Evolutionary conservation across 2,797 vertebrate genomes (phyloP).

Genomic region (Periparus ater): DNA sequence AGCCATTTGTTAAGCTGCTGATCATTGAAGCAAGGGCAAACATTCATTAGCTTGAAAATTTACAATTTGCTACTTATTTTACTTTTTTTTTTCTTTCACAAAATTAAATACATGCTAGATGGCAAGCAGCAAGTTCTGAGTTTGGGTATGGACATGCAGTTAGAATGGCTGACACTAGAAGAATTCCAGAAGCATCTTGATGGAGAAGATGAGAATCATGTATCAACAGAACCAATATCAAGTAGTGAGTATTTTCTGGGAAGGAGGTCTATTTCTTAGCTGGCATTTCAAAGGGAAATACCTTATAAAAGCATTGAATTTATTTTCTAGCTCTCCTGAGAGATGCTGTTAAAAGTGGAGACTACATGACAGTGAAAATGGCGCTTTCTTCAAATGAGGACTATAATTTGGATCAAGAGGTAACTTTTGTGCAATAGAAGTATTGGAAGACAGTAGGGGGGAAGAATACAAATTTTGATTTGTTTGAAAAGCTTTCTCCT

Average conservation of each 20-base stretch:
- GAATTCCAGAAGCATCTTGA: constrained; percentile 97
- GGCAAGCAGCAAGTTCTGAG: constrained; percentile 83
- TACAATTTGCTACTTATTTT: background rate
- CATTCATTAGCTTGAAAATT: background rate
- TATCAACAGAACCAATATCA: constrained; percentile 79
- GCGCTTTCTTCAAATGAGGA: constrained; percentile 93
- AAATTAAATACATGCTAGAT: constrained; percentile 45
- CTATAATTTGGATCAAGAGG: constrained; percentile 97
- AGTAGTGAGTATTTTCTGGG: constrained; percentile 82
- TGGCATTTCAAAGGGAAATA: background rate
- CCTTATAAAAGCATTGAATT: background rate
- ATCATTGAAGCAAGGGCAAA: background rate
- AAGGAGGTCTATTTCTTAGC: background rate
- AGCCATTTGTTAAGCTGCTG: background rate
- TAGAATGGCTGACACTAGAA: constrained; percentile 96
- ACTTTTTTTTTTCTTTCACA: background rate
- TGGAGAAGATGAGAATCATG: constrained; percentile 88
- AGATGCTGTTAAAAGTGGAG: constrained; percentile 95
- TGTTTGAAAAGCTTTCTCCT: background rate
- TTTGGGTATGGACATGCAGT: constrained; percentile 93
- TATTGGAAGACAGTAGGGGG: background rate
- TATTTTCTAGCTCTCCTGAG: constrained; percentile 83
- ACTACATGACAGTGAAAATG: constrained; percentile 93
- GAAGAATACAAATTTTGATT: background rate
- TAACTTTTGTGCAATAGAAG: constrained; percentile 50